Base-by-base conservation (phyloP, 2,113 vertebrate genomes). In the Alligator sinensis region DNA sequence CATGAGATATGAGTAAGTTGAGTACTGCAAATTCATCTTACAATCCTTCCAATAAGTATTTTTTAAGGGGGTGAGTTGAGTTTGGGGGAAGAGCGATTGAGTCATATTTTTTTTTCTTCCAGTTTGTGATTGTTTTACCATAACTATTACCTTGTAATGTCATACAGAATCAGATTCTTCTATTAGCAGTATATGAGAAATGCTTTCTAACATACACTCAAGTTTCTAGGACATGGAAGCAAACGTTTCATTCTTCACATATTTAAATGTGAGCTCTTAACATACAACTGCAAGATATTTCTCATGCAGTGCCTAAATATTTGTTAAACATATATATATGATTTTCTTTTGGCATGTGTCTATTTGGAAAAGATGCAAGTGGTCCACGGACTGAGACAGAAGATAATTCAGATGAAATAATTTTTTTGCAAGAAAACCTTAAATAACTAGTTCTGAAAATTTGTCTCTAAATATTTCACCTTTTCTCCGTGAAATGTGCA, bases 1-100 rank as follows among this genome's bases (percentile, higher is more conserved):
- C 68, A 72, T 72, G 30, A 21, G 68, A 72, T 66, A 28, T 66
- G 9, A 62, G 61, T 62, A 62, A 60, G 59, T 60, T 62, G 10
- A 62, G 22, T 62, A 25, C 24, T 25, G 24, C 61, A 21, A 62
- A 22, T 62, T 22, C 25, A 24, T 62, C 11, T 62, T 10, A 10
- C 25, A 25, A 62, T 9, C 25, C 61, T 25, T 24, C 21, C 61
- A 62, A 62, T 62, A 62, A 9, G 47, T 47, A 47, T 54, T 91
- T 82, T 82, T 94, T 80, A 72, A 82, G 79, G 47, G 70, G 34
- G 2, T 54, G 12, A 5, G 84, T 86, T n/a, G 61, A 75, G 76
- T 90, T 17, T 75, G 27, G 5, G 30, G 47, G 5, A 18, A 38
- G 47, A 47, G 47, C 47, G 17, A 3, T 54, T 3, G 78, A 63